Evolutionary conservation across 2,888 invertebrate genomes (phyloP), one percentile per base, ranked within the genome.

Genomic region (Acronicta alni): DNA sequence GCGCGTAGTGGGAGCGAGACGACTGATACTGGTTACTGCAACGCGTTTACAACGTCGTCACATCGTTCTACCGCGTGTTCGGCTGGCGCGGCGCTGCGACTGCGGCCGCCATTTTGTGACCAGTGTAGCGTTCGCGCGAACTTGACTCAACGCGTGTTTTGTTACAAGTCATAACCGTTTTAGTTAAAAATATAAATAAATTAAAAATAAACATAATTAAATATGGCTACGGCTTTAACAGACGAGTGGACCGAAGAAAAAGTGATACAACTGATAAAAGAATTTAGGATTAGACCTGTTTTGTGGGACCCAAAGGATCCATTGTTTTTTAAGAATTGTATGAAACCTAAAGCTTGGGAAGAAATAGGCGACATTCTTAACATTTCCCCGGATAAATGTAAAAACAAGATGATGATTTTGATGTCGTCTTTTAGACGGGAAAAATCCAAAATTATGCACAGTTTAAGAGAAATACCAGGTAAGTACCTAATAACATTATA

Each of bases 351-450:
- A 15, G 69, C 78, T 52, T 88, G 88, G 88, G 38, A 67, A 0
- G 82, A 80, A 10, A 81, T 89, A 47, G 78, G 81, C 3, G 46
- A 58, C 14, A 58, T 20, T 6, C 7, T 88, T 6, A 63, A 77
- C 10, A 61, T 77, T 23, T 42, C 75, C 1, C 55, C 78, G 9
- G 75, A 79, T 0, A 67, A 67, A 46, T 87, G 86, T 72, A 86
- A 81, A 59, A 75, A 80, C 56, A 89, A 89, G 63, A 85, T 86
- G 80, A 70, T 54, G 10, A 72, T 82, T 61, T 68, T 88, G 38
- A 77, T 82, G 77, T 84, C 86, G 15, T 84, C 84, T 18, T 85
- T 86, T 57, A 73, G 86, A 69, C 75, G 87, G 64, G 88, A 87
- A 75, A 88, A 88, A 61, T 71, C 82, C 0, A 88, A 81, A 70